Percentiles rank a stretch among this genome's conserved stretches.
These are phyloP conservation scores for Umimayanthus kanabou DNA, from an alignment of 92 coral and sea anemone genomes.

Conservation along the genomic window DNA sequence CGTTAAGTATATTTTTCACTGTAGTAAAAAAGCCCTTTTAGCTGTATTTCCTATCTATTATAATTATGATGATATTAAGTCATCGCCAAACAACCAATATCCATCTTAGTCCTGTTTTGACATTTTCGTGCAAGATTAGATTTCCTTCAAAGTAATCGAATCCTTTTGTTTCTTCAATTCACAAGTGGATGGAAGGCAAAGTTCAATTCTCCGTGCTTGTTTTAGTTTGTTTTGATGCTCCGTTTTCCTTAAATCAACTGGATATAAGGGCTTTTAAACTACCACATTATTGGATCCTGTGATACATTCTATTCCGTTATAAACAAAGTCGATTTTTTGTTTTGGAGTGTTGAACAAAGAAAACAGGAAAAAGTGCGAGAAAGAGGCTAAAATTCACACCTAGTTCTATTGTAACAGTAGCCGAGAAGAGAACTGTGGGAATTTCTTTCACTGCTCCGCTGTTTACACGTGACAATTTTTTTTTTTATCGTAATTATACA, in stretches of 20 bases:
- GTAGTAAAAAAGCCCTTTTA: neutral
- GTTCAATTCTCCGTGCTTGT: neutral
- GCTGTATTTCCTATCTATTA: neutral
- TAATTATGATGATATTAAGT: neutral
- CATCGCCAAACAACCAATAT: neutral
- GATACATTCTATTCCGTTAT: neutral
- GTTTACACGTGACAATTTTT: neutral
- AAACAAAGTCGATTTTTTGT: neutral
- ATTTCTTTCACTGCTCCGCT: neutral
- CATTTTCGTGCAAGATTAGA: neutral
- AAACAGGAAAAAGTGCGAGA: neutral
- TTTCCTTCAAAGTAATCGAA: neutral
- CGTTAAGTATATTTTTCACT: neutral
- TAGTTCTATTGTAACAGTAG: neutral
- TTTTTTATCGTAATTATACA: neutral
- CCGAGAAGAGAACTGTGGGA: conserved; percentile 4
- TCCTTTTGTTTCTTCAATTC: neutral
- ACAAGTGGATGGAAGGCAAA: neutral
- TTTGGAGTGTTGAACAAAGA: conserved; percentile 12
- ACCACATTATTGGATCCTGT: neutral
- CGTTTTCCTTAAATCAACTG: neutral
- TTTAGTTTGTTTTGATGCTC: neutral
- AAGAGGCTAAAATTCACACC: conserved; percentile 1
- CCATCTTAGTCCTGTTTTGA: neutral
- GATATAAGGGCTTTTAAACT: neutral